These are phyloP conservation scores for Psittacula derbiana DNA, from an alignment of 2,797 vertebrate species.

Conservation along the genomic window DNA sequence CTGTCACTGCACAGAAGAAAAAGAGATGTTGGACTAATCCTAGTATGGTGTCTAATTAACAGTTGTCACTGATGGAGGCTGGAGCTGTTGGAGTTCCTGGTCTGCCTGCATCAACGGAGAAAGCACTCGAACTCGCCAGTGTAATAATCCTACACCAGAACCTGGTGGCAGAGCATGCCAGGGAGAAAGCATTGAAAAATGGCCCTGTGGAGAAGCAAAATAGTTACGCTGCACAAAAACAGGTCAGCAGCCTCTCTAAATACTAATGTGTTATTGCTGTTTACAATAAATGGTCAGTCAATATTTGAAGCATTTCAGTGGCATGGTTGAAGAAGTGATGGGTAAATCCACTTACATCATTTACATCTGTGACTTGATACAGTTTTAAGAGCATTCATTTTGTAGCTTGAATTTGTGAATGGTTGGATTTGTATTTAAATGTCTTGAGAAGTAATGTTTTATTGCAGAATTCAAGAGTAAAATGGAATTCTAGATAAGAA, in stretches of 20 bases:
- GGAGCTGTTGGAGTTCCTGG: slow-evolving; percentile 76
- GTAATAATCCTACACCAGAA: slow-evolving; percentile 61
- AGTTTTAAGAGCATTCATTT: neutral
- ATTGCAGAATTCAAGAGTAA: neutral
- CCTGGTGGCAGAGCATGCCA: slow-evolving; percentile 61
- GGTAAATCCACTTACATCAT: neutral
- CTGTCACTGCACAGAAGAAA: neutral
- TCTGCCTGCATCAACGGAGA: slow-evolving; percentile 62
- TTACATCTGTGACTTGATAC: neutral
- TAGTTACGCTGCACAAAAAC: neutral
- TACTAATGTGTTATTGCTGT: neutral
- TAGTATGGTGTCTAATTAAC: neutral
- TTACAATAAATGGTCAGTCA: neutral
- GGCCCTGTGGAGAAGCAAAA: neutral
- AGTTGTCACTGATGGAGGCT: slow-evolving; percentile 60
- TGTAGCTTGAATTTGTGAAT: neutral
- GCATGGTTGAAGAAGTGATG: neutral
- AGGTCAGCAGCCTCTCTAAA: neutral
- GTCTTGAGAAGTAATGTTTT: neutral
- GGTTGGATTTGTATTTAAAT: neutral
- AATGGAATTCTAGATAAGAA: neutral
- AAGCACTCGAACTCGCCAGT: slow-evolving; percentile 68
- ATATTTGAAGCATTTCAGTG: neutral
- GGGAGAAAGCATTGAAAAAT: slow-evolving; percentile 70
- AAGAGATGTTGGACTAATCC: neutral